A percentile compares a stretch with the other conserved stretches of the same genome.
phyloP scores from a whole-genome alignment of 2,113 vertebrate genomes.

The Cottus gobio region DNA sequence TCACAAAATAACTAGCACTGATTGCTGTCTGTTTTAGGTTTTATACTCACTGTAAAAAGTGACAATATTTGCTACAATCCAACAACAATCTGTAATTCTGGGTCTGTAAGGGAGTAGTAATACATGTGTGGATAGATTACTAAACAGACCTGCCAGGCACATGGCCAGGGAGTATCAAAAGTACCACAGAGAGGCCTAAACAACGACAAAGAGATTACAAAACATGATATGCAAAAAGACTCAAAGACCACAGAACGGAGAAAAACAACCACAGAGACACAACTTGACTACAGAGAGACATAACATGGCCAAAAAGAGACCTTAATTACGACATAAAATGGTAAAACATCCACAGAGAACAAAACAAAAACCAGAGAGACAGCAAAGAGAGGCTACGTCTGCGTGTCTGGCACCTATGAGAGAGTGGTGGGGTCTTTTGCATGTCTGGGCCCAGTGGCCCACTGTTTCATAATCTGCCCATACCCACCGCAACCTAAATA shows the following conservation, averaged over 20 bases:
- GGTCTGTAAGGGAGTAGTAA: too few relatives aligned
- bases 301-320: too few relatives aligned
- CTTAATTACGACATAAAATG: too few relatives aligned
- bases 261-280: too few relatives aligned
- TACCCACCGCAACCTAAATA: background rate
- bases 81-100: background rate
- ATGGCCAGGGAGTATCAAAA: too few relatives aligned
- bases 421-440: background rate
- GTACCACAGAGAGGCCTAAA: too few relatives aligned
- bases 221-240: too few relatives aligned
- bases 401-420: background rate
- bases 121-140: too few relatives aligned
- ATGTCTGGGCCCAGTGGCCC: background rate
- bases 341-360: background rate
- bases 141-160: too few relatives aligned
- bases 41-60: background rate
- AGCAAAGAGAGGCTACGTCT: background rate
- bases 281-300: too few relatives aligned
- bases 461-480: background rate
- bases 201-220: too few relatives aligned
- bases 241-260: too few relatives aligned
- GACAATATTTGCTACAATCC: background rate
- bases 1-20: background rate
- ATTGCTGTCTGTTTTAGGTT: background rate
- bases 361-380: background rate